These are phyloP conservation scores for Speoplatyrhinus poulsoni DNA, from an alignment of 2,113 vertebrate genomes.

Conservation along the genomic window DNA sequence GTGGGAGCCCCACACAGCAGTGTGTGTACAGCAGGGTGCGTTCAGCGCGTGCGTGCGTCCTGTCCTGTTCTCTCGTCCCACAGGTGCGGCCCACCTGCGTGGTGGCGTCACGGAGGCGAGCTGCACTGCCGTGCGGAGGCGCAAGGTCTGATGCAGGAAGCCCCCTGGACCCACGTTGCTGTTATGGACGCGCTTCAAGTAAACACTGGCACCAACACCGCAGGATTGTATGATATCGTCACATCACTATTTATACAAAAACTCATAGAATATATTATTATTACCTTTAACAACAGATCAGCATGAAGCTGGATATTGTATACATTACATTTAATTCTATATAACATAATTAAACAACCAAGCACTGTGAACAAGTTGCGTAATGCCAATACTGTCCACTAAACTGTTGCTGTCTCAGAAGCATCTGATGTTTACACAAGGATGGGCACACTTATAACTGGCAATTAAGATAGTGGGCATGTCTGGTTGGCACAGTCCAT, in stretches of 20 bases:
- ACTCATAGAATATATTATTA: slow-evolving; percentile 45
- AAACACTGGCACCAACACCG: slow-evolving; percentile 45
- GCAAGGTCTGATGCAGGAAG: too few relatives aligned
- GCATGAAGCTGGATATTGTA: slow-evolving; percentile 28
- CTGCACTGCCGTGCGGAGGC: too few relatives aligned
- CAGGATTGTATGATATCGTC: slow-evolving; percentile 31
- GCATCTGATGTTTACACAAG: slow-evolving; percentile 42
- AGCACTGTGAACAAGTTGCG: slow-evolving; percentile 50
- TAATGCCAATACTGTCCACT: slow-evolving; percentile 18
- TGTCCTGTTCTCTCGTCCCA: too few relatives aligned
- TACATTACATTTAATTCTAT: slow-evolving; percentile 38
- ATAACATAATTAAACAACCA: slow-evolving; percentile 40
- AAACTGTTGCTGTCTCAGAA: slow-evolving; percentile 28
- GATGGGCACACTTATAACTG: slow-evolving; percentile 50
- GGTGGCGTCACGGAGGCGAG: too few relatives aligned
- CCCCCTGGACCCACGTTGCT: too few relatives aligned
- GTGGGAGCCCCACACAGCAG: slow-evolving; percentile 28
- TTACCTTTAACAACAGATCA: slow-evolving; percentile 35
- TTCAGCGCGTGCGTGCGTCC: too few relatives aligned
- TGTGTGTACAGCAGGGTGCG: slow-evolving; percentile 17
- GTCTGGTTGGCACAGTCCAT: slow-evolving; percentile 73
- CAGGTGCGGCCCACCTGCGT: too few relatives aligned
- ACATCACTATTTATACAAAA: slow-evolving; percentile 32
- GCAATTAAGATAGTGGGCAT: slow-evolving; percentile 52
- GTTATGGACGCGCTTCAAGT: slow-evolving; percentile 48